Percentiles rank a stretch among this genome's conserved stretches.
phyloP scores from a whole-genome alignment of 1,140 invertebrate genomes.

The Chymomyza costata region DNA sequence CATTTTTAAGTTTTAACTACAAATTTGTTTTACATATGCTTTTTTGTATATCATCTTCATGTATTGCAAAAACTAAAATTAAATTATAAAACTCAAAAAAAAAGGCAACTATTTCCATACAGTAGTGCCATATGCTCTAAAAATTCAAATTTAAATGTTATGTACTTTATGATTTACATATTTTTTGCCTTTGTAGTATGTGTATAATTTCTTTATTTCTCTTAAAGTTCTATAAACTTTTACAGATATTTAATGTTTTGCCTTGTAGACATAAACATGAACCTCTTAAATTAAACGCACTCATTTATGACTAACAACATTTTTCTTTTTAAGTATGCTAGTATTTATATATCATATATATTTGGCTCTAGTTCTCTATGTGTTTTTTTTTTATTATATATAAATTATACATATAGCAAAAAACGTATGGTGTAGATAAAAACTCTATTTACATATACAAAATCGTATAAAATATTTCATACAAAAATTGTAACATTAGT shows the following conservation, averaged over 20 bases:
- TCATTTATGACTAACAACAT: constrained; percentile 55
- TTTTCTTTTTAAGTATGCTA: constrained; percentile 17
- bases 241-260: constrained; percentile 50
- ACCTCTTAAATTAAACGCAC: constrained; percentile 42
- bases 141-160: constrained; percentile 29
- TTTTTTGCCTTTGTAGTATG: constrained; percentile 15
- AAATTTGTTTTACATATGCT: constrained; percentile 61
- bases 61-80: constrained; percentile 6
- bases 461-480: constrained; percentile 56
- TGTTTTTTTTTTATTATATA: constrained; percentile 47
- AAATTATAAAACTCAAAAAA: too few species aligned
- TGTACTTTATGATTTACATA: constrained; percentile 4
- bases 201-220: constrained; percentile 24
- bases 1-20: constrained; percentile 69
- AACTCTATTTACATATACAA: constrained; percentile 61
- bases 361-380: too few species aligned
- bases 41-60: constrained; percentile 18
- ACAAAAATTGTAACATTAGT: constrained; percentile 63
- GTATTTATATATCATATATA: constrained; percentile 5
- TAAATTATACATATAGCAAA: constrained; percentile 29
- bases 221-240: constrained; percentile 45
- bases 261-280: constrained; percentile 51
- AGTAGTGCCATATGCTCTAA: constrained; percentile 13
- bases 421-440: constrained; percentile 40
- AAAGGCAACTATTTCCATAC: too few species aligned